phyloP scores from a whole-genome alignment of 1,140 invertebrate species.

The Nomia melanderi region DNA sequence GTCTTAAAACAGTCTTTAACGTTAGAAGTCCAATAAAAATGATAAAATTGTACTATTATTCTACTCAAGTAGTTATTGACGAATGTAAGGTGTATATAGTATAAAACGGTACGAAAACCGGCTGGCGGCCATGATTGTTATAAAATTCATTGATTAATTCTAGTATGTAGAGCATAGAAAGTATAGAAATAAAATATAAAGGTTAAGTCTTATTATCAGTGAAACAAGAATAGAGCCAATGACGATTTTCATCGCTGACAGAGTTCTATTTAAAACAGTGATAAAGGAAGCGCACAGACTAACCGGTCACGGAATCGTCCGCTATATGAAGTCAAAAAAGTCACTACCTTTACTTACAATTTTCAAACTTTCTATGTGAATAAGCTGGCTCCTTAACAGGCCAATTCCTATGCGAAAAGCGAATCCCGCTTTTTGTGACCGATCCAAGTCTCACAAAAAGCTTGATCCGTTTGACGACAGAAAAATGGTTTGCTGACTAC shows the following conservation, averaged over 20 bases:
- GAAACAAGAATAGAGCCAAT: neutral
- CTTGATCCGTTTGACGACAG: conserved; percentile 81
- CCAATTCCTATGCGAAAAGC: conserved; percentile 81
- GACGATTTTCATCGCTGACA: conserved; percentile 8
- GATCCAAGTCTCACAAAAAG: conserved; percentile 81
- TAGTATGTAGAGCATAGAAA: conserved; percentile 41
- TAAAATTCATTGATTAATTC: conserved; percentile 72
- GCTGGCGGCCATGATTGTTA: conserved; percentile 75
- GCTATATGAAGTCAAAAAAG: conserved; percentile 41
- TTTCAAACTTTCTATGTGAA: conserved; percentile 60
- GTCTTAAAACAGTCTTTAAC: too few species aligned
- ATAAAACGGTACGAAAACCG: conserved; percentile 59
- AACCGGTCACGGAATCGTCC: conserved; percentile 63
- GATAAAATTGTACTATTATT: neutral
- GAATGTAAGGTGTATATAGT: conserved; percentile 11
- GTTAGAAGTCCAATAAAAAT: neutral
- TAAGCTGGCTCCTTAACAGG: conserved; percentile 60
- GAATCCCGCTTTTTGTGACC: conserved; percentile 81
- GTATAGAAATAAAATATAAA: conserved; percentile 24
- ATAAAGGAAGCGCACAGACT: conserved; percentile 3
- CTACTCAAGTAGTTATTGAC: neutral
- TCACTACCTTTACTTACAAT: conserved; percentile 64
- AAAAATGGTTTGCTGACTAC: conserved; percentile 75
- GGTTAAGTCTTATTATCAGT: neutral
- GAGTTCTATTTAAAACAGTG: conserved; percentile 31